phyloP scores from a whole-genome alignment of 2,113 vertebrate genomes.

The Irena cyanogastra region DNA sequence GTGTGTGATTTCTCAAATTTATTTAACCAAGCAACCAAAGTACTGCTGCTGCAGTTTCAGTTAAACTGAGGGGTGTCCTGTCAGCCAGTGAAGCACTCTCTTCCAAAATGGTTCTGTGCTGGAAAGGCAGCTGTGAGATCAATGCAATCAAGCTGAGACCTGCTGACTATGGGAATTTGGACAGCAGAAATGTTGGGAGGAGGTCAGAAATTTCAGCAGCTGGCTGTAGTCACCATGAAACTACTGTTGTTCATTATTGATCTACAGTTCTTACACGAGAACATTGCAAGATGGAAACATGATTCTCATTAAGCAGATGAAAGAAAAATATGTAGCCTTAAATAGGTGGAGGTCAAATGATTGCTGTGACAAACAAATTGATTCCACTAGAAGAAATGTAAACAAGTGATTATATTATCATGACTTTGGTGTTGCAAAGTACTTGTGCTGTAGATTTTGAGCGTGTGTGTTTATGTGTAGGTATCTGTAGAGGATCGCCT shows the following conservation, averaged over 20 bases:
- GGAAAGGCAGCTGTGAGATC: conserved; percentile 14
- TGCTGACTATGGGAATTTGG: neutral
- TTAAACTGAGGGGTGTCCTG: neutral
- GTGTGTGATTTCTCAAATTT: neutral
- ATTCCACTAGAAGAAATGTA: neutral
- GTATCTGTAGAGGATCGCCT: conserved; percentile 90
- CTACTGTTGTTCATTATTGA: neutral
- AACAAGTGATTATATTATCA: neutral
- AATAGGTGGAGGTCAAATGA: neutral
- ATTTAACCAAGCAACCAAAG: neutral
- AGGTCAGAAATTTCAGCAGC: neutral
- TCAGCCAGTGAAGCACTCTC: neutral
- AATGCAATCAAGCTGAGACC: neutral
- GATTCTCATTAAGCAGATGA: neutral
- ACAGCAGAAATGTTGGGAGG: neutral
- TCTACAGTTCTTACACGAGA: neutral
- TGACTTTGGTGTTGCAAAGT: neutral
- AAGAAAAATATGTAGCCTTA: neutral
- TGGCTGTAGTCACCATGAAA: neutral
- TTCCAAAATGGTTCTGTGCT: neutral
- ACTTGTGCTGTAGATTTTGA: neutral
- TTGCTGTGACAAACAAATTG: neutral
- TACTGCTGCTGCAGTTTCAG: neutral
- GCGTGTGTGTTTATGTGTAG: conserved; percentile 55
- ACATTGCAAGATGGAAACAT: neutral